These are phyloP conservation scores for Graphium colonna DNA, from an alignment of 2,888 invertebrate species.

Conservation along the genomic window DNA sequence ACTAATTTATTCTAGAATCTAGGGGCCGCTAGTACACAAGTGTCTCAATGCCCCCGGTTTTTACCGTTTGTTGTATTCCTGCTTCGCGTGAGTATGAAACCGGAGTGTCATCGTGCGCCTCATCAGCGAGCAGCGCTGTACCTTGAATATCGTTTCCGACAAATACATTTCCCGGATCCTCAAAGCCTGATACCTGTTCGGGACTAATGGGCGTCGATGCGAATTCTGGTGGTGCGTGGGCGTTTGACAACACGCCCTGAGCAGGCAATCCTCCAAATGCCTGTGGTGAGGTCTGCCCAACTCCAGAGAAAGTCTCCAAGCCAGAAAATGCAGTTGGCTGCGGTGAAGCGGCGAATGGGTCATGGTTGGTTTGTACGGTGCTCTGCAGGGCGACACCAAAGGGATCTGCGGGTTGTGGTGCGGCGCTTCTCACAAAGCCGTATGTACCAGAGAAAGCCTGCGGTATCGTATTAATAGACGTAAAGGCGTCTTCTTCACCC, in stretches of 20 bases:
- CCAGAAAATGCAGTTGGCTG: conserved; percentile 45
- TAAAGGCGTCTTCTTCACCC: conserved; percentile 58
- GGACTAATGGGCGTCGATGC: conserved; percentile 47
- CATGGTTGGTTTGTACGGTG: conserved; percentile 41
- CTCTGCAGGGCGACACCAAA: conserved; percentile 49
- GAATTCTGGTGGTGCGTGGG: conserved; percentile 33
- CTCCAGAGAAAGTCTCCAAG: conserved; percentile 45
- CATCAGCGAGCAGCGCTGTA: conserved; percentile 36
- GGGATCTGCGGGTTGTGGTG: conserved; percentile 45
- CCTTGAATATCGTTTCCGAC: conserved; percentile 43
- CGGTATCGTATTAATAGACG: conserved; percentile 53
- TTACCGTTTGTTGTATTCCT: conserved; percentile 58
- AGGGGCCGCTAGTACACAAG: conserved; percentile 47
- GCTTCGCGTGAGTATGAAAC: conserved; percentile 59
- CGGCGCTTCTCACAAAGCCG: conserved; percentile 50
- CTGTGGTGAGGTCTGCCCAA: conserved; percentile 35
- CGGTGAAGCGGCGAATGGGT: conserved; percentile 47
- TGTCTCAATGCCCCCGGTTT: conserved; percentile 59
- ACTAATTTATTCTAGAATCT: too few relatives aligned
- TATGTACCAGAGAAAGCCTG: conserved; percentile 57
- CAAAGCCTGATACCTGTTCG: conserved; percentile 43
- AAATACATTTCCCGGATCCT: conserved; percentile 44
- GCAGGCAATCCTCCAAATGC: conserved; percentile 44
- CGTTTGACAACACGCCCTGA: conserved; percentile 30
- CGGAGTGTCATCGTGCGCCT: conserved; percentile 49